Base-by-base conservation (phyloP, 2,797 vertebrate species). In the Argyrosomus regius region DNA sequence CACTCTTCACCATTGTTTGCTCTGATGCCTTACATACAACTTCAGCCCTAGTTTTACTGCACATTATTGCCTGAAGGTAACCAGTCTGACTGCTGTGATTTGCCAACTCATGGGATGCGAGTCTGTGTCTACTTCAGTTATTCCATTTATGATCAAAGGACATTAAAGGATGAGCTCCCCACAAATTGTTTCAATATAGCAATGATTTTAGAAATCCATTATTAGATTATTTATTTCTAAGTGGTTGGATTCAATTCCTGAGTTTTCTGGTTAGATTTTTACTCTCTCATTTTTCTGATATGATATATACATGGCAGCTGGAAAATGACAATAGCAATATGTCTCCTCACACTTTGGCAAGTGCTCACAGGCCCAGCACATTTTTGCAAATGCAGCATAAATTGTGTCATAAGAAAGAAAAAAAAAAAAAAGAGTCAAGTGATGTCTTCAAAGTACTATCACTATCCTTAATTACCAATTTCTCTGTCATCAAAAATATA, bases 321-420 rank as follows among this genome's bases (percentile, higher is more conserved):
- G 66, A 68, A 82, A 82, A 72, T 74, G 53, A 69, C 69, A 81
- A 73, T 41, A 66, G 41, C 77, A 65, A 43, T 31, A 67, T 68
- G 71, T 61, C 48, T 78, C 28, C 52, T 78, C 54, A 69, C 48
- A 76, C 67, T 80, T 70, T 83, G 68, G 66, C 67, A 80, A 79
- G 61, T 83, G 52, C 59, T 64, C 54, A 63, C 57, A 82, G 73
- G 49, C 63, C 22, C 50, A 48, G 70, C 74, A 82, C 46, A 71
- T 81, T 85, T 87, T 81, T 83, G 78, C 72, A 84, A 88, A 72
- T 82, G 87, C 58, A 77, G 82, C 62, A 87, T 65, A 83, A 88
- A 83, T 67, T 67, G 46, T 86, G 73, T 35, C 62, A 58, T 49
- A 28, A 64, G n/a, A 64, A 73, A 70, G 70, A 80, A 80, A 68